A percentile compares a stretch with the other conserved stretches of the same genome.
Evolutionary conservation across 2,888 invertebrate species (phyloP).

Genomic region (Schrankia costaestrigalis): DNA sequence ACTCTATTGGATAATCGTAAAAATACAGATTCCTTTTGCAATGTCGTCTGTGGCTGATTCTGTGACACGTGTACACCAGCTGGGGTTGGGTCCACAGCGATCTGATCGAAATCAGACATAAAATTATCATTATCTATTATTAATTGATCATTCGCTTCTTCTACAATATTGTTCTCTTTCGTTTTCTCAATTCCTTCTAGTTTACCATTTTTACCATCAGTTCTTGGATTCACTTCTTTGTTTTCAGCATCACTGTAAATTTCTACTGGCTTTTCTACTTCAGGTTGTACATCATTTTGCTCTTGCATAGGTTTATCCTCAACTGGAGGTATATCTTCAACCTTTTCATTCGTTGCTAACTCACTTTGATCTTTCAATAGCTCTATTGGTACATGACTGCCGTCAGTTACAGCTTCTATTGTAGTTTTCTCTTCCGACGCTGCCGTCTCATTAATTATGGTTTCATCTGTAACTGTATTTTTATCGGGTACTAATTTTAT

Average conservation of each 20-base stretch:
- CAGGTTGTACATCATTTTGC: slow-evolving; percentile 37
- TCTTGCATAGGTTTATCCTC: slow-evolving; percentile 52
- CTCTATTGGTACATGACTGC: slow-evolving; percentile 44
- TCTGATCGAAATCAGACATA: slow-evolving; percentile 78
- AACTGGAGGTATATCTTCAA: slow-evolving; percentile 38
- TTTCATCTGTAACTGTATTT: slow-evolving; percentile 51
- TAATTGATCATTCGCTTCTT: slow-evolving; percentile 59
- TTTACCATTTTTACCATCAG: slow-evolving; percentile 55
- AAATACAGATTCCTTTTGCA: slow-evolving; percentile 97
- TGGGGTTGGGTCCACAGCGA: slow-evolving; percentile 68
- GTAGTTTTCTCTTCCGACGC: slow-evolving; percentile 50
- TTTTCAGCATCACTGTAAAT: slow-evolving; percentile 40
- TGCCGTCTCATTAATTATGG: slow-evolving; percentile 55
- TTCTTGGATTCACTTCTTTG: slow-evolving; percentile 46
- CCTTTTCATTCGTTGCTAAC: slow-evolving; percentile 44
- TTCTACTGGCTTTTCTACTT: slow-evolving; percentile 47
- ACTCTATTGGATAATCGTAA: slow-evolving; percentile 96
- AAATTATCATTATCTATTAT: slow-evolving; percentile 74
- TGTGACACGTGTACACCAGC: slow-evolving; percentile 52
- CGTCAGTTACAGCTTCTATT: slow-evolving; percentile 45
- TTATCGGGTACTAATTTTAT: slow-evolving; percentile 58
- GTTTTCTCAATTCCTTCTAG: slow-evolving; percentile 50
- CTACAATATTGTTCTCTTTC: slow-evolving; percentile 49
- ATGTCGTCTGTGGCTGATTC: slow-evolving; percentile 56
- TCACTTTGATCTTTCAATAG: slow-evolving; percentile 53